These are phyloP conservation scores for Sebastes fasciatus DNA, from an alignment of 2,113 vertebrate species.

Conservation along the genomic window DNA sequence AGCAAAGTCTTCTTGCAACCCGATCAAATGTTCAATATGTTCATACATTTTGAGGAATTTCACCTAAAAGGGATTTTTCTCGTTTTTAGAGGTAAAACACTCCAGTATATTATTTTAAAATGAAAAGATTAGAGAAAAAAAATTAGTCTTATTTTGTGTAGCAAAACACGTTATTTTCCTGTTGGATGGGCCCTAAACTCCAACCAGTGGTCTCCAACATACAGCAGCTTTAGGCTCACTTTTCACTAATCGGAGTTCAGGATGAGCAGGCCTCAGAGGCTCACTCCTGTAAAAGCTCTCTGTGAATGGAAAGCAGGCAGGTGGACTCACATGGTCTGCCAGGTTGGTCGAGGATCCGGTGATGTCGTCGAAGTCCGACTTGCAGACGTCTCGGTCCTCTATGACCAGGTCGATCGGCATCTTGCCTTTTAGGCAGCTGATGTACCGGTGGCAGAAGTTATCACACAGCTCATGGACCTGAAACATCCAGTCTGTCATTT, in stretches of 20 bases:
- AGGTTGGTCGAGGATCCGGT: slow-evolving; percentile 96
- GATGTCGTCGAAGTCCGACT: slow-evolving; percentile 96
- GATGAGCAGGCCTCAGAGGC: neutral
- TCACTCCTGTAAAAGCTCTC: no score
- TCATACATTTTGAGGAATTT: neutral
- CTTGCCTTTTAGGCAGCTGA: slow-evolving; percentile 98
- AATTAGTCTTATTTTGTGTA: no score
- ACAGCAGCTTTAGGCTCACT: neutral
- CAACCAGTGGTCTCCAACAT: neutral
- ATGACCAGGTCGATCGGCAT: slow-evolving; percentile 99
- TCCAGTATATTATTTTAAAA: neutral
- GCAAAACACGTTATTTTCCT: no score
- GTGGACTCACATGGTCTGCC: slow-evolving; percentile 91
- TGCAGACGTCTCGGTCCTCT: slow-evolving; percentile 95
- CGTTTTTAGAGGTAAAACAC: neutral
- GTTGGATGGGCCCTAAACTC: neutral
- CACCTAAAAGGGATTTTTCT: neutral
- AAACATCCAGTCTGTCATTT: neutral
- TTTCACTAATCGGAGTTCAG: neutral
- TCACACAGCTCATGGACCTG: slow-evolving; percentile 98
- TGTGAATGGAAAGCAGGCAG: neutral
- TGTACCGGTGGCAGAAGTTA: slow-evolving; percentile 98
- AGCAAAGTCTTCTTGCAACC: neutral
- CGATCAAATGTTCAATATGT: neutral
- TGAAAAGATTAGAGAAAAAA: neutral